Evolutionary conservation across 2,888 invertebrate species (phyloP), one percentile per base, ranked within the genome.

Genomic region (Villa cingulata): DNA sequence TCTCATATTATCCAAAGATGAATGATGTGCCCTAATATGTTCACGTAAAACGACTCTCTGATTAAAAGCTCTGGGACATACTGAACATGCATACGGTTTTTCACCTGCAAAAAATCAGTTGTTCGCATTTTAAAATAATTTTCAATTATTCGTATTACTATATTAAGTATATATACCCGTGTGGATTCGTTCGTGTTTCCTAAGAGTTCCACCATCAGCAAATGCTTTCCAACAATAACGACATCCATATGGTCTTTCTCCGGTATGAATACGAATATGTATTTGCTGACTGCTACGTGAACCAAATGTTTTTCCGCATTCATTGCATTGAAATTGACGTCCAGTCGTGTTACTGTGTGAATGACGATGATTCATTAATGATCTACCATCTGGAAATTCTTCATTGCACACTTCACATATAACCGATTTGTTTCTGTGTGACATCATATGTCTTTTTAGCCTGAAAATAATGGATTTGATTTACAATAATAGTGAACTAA

Each of bases 201-300:
- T 71, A 40, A 88, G 65, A 2, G 88, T 88, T 20, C 88, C 88
- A 37, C 88, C 88, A 63, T 88, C 88, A 0, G 88, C 88, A 63
- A 88, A 88, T 0, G 87, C 87, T 62, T 88, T 88, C 86, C 86
- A 86, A 62, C 88, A 88, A 66, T 82, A 88, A 12, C 84, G 76
- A 61, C 88, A 88, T 1, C 84, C 86, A 59, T 88, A 88, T 0
- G 87, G 88, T 37, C 86, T 72, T 63, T 88, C 88, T 4, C 69
- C 86, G 0, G 88, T 88, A 62, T 88, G 88, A 55, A 88, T 87
- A 41, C 88, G 77, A 43, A 87, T 78, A 66, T 88, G 88, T 56
- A 88, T 88, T 69, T 88, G 87, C 58, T 86, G 86, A 0, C 86
- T 86, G 58, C 85, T 85, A 14, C 86, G 77, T 16, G 87, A 87